Conservation (phyloP, 2,113 vertebrate genomes). For the Pollachius pollachius region DNA sequence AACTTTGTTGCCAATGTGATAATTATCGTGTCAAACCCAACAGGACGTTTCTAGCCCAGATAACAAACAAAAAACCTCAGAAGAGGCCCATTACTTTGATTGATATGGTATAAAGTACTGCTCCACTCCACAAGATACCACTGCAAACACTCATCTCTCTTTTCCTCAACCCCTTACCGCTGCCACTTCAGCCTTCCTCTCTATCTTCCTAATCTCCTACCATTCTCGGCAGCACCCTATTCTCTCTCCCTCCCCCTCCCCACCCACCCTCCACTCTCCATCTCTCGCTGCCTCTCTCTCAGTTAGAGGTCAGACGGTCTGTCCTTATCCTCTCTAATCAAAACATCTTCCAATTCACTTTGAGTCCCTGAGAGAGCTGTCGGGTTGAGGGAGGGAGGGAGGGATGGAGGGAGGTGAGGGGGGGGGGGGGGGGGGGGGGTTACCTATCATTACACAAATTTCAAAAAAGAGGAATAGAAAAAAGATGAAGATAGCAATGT, state of each 20-base stretch:
- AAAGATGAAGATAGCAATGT: no score
- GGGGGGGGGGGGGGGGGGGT: neutral
- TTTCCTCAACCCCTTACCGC: neutral
- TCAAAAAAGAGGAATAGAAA: no score
- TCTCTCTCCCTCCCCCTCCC: neutral
- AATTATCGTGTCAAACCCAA: no score
- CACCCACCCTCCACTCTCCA: neutral
- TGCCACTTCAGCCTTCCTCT: neutral
- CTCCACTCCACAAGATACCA: no score
- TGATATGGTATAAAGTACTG: no score
- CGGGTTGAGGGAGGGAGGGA: neutral
- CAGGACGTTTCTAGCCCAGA: no score
- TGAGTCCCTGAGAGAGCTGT: conserved; percentile 17
- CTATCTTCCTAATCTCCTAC: conserved; percentile 15
- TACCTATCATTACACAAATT: no score
- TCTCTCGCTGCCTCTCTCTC: conserved; percentile 25
- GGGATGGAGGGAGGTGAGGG: neutral
- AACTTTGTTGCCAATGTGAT: no score
- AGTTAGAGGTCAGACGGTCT: conserved; percentile 46
- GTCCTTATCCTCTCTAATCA: conserved; percentile 48
- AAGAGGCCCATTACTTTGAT: no score
- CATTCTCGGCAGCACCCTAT: neutral
- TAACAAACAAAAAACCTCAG: no score
- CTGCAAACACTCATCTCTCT: neutral
- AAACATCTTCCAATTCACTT: conserved; percentile 46